Evolutionary conservation across 2,888 invertebrate genomes (phyloP), one percentile per base, ranked within the genome.

Genomic region (Chrysomela aeneicollis): DNA sequence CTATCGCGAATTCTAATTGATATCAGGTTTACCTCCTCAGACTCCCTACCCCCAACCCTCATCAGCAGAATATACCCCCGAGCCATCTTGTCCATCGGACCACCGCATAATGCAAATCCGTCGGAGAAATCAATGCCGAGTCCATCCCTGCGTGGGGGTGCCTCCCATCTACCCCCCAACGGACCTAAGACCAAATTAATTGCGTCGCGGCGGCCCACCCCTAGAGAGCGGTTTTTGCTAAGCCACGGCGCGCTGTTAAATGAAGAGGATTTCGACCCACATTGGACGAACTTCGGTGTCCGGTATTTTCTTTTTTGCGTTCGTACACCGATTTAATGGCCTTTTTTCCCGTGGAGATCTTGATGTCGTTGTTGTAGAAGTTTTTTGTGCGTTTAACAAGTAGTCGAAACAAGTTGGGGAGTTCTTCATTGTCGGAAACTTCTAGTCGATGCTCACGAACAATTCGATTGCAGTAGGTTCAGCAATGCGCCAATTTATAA

Each of bases 171-270:
- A 71, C 71, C 70, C 73, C 66, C 64, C 73, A 78, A 77, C 74
- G 75, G 76, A 78, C 77, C 76, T 76, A 76, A 78, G 76, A 76
- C 77, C 74, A 73, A 79, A 79, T 79, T 78, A 79, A 79, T 78
- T 77, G 77, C 77, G 70, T 72, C 72, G 75, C 70, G 76, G 76
- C 74, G 67, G 66, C 68, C 73, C 76, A 72, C 71, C 73, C 51
- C 72, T 66, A 59, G 69, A 64, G 70, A 67, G 71, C 59, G 71
- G 71, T 76, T 77, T 76, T 71, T 67, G 67, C 59, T 54, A 51
- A 61, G 55, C 62, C 61, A 50, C 64, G 50, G 35, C 51, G 59
- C 57, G 52, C 57, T 64, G 64, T 64, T 64, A 62, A 67, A 67
- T 67, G 67, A 64, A 67, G 60, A 64, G 67, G 52, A 67, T 67